Conservation (phyloP, 2,113 vertebrate genomes). For the Seriola aureovittata region DNA sequence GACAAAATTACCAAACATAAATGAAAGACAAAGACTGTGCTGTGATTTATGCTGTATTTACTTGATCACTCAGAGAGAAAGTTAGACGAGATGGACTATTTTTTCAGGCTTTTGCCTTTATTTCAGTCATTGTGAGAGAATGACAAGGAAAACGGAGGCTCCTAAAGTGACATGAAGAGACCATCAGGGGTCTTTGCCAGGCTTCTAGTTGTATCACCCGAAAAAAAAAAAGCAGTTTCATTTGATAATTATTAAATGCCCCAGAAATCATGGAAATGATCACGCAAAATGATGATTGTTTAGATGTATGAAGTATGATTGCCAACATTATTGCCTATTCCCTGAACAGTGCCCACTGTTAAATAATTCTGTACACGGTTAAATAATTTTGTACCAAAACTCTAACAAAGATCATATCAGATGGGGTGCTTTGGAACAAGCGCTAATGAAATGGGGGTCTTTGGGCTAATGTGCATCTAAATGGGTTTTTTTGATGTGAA, state of each 20-base stretch:
- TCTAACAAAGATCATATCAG: slow-evolving; percentile 43
- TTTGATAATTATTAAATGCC: not conserved
- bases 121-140: no score
- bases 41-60: no score
- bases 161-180: not conserved
- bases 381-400: slow-evolving; percentile 41
- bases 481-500: slow-evolving; percentile 40
- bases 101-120: no score
- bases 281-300: slow-evolving; percentile 27
- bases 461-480: slow-evolving; percentile 52
- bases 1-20: no score
- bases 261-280: slow-evolving; percentile 13
- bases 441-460: slow-evolving; percentile 46
- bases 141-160: no score
- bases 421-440: slow-evolving; percentile 48
- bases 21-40: no score
- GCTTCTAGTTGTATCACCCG: not conserved
- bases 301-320: slow-evolving; percentile 19
- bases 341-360: slow-evolving; percentile 20
- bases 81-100: no score
- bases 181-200: not conserved
- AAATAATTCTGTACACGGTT: slow-evolving; percentile 42
- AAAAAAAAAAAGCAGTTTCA: not conserved
- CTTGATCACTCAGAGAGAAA: no score
- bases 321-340: slow-evolving; percentile 5